Conservation (phyloP, 2,797 vertebrate species). For the Simalia tracyae region DNA sequence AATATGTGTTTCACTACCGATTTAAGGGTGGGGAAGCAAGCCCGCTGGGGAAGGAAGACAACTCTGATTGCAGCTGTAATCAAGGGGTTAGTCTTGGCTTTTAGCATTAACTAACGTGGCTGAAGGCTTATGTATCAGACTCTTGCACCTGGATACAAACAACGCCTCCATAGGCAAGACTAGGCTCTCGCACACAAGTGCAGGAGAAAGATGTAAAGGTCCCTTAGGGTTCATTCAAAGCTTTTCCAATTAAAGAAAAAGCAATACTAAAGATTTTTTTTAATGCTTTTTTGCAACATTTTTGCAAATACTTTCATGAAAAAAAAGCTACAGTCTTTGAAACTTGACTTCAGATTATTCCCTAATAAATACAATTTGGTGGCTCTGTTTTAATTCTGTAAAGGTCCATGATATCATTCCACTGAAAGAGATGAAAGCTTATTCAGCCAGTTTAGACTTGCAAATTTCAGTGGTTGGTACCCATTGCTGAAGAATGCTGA, state of each 20-base stretch:
- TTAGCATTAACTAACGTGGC: not conserved
- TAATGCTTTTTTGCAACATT: not conserved
- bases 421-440: rapidly evolving
- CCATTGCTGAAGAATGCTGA: not conserved
- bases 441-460: not conserved
- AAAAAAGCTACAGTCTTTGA: conserved; percentile 3
- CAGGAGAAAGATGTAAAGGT: not conserved
- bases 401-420: not conserved
- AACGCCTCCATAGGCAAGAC: not conserved
- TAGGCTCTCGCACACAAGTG: not conserved
- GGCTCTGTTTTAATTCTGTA: not conserved
- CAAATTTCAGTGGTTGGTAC: not conserved
- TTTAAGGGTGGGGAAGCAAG: not conserved
- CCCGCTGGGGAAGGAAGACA: not conserved
- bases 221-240: not conserved
- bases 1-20: not conserved
- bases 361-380: not conserved
- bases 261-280: not conserved
- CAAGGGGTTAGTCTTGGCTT: not conserved
- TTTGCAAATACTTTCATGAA: conserved; percentile 11
- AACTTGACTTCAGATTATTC: conserved; percentile 6
- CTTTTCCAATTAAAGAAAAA: not conserved
- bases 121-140: not conserved
- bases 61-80: not conserved
- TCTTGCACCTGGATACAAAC: not conserved